Conservation (phyloP, 2,888 invertebrate genomes). For the Thumatha senex region DNA sequence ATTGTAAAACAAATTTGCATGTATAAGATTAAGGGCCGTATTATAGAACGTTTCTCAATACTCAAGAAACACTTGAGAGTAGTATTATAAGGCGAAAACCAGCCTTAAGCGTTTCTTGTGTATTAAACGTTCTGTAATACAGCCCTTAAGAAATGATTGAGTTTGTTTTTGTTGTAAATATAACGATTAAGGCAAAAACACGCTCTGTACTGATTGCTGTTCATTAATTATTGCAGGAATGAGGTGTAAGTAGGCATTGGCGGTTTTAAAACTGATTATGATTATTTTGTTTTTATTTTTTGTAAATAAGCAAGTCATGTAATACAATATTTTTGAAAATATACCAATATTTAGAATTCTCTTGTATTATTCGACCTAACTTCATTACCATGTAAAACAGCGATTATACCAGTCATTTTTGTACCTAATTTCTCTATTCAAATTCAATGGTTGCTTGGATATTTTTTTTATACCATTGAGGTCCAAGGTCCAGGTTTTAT, state of each 20-base stretch:
- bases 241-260: slow-evolving; percentile 34
- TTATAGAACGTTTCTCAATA: too few relatives aligned
- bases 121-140: too few relatives aligned
- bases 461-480: too few relatives aligned
- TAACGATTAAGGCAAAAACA: slow-evolving; percentile 24
- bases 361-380: slow-evolving; percentile 38
- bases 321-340: slow-evolving; percentile 83
- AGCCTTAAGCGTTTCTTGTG: too few relatives aligned
- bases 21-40: slow-evolving; percentile 7
- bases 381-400: too few relatives aligned
- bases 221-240: slow-evolving; percentile 42
- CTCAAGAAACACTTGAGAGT: too few relatives aligned
- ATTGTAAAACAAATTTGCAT: slow-evolving; percentile 19
- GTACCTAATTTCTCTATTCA: too few relatives aligned
- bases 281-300: slow-evolving; percentile 68
- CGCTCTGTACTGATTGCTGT: slow-evolving; percentile 26
- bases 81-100: too few relatives aligned
- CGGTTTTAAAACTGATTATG: slow-evolving; percentile 52
- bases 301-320: slow-evolving; percentile 82
- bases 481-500: too few relatives aligned
- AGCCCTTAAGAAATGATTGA: background rate
- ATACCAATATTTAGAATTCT: slow-evolving; percentile 79
- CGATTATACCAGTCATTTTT: too few relatives aligned
- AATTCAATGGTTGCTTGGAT: too few relatives aligned
- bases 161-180: slow-evolving; percentile 40